phyloP scores from a whole-genome alignment of 30 jellyfish, hydroid and myxozoan species.

The Aurelia aurita complex sp. Pacific region DNA sequence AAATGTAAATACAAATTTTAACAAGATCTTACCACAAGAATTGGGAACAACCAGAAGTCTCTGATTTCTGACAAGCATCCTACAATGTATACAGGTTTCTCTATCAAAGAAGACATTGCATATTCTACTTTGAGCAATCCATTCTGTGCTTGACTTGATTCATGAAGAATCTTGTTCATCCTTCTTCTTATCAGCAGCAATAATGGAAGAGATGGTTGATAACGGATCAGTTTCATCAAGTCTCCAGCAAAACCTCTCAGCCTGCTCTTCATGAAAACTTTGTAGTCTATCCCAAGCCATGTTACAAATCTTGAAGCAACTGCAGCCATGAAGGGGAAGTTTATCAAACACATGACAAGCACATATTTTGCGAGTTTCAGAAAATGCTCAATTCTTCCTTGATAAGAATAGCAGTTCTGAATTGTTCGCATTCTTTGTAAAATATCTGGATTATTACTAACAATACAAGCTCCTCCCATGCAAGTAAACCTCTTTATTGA shows the following conservation, averaged over 20 bases:
- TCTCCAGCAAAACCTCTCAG: slow-evolving; percentile 41
- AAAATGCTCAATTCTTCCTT: slow-evolving; percentile 28
- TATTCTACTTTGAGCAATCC: slow-evolving; percentile 25
- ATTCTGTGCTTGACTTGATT: background rate
- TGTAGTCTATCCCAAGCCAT: slow-evolving; percentile 31
- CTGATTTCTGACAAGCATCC: slow-evolving; percentile 56
- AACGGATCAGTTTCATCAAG: slow-evolving; percentile 35
- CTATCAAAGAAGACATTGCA: slow-evolving; percentile 25
- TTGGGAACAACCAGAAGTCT: slow-evolving; percentile 74
- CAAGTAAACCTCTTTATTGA: slow-evolving; percentile 55
- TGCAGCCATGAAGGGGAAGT: slow-evolving; percentile 37
- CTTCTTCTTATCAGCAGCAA: slow-evolving; percentile 34
- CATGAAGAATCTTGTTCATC: slow-evolving; percentile 1
- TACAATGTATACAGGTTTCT: slow-evolving; percentile 39
- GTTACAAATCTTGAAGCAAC: slow-evolving; percentile 5
- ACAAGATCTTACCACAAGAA: slow-evolving; percentile 57
- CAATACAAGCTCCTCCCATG: slow-evolving; percentile 67
- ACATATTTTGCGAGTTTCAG: slow-evolving; percentile 22
- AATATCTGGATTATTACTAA: slow-evolving; percentile 9
- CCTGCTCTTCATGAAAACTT: slow-evolving; percentile 15
- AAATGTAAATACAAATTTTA: background rate
- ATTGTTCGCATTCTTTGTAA: slow-evolving; percentile 33
- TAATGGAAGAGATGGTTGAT: slow-evolving; percentile 54
- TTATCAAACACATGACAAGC: slow-evolving; percentile 11
- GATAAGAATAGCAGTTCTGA: slow-evolving; percentile 25